Conservation (phyloP, 2,797 vertebrate species). For the Amphiprion clarkii region DNA sequence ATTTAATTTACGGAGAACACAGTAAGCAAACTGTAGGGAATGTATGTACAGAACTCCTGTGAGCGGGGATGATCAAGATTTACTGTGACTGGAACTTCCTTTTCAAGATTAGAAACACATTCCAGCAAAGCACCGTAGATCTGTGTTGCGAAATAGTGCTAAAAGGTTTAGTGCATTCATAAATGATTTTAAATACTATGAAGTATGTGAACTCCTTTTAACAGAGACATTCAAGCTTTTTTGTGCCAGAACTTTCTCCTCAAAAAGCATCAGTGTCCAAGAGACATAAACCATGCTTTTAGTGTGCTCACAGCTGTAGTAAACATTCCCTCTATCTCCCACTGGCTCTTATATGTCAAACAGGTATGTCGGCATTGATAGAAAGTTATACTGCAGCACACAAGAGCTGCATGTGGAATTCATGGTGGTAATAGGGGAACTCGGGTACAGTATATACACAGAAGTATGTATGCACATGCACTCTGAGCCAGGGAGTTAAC, state of each 20-base stretch:
- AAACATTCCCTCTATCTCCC: conserved; percentile 24
- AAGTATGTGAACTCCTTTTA: conserved; percentile 22
- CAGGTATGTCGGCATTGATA: conserved; percentile 46
- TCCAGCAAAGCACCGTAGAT: conserved; percentile 18
- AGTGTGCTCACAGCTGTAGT: conserved; percentile 31
- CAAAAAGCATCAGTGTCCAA: conserved; percentile 28
- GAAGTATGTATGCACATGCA: conserved; percentile 8
- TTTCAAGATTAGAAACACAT: conserved; percentile 31
- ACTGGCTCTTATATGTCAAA: conserved; percentile 22
- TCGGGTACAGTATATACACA: conserved; percentile 3
- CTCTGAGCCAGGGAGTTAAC: conserved; percentile 11
- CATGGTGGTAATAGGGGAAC: conserved; percentile 11
- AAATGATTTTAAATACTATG: conserved; percentile 32
- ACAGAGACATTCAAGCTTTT: conserved; percentile 4
- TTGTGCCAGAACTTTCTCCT: conserved; percentile 36
- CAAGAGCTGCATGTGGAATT: conserved; percentile 43
- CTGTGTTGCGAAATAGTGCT: conserved; percentile 25
- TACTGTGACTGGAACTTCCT: conserved; percentile 1
- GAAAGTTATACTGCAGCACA: conserved; percentile 42
- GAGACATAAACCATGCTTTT: conserved; percentile 38
- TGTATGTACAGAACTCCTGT: too few relatives aligned
- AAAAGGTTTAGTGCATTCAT: conserved; percentile 28
- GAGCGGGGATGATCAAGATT: neutral
- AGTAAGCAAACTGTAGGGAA: too few relatives aligned
- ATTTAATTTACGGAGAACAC: too few relatives aligned